Evolutionary conservation across 2,888 invertebrate species (phyloP), one percentile per base, ranked within the genome.

Genomic region (Ferrisia virgata): DNA sequence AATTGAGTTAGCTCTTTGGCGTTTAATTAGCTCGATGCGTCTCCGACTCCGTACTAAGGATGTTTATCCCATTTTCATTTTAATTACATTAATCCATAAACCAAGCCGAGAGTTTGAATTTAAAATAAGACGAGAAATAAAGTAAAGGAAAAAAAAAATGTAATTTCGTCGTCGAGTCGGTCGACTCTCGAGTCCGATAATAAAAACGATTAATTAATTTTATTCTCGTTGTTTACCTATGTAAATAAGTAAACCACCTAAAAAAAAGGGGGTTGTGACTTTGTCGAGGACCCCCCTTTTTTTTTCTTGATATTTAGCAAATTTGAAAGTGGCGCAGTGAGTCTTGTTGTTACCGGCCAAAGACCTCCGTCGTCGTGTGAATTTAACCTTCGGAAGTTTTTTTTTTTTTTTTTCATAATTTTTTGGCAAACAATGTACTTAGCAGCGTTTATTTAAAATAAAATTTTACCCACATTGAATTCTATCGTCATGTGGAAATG

Each of bases 1-100:
- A 82, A 82, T 82, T 82, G 69, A 82, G 31, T 82, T 36, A 33
- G 58, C 28, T n/a, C n/a, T 79, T 40, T 31, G 81, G 58, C 64
- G 64, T 82, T 82, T 82, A 82, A 82, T 82, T 82, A 82, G 82
- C 40, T 79, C 79, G 79, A 36, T 6, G 76, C 36, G 76, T n/a
- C n/a, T n/a, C n/a, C n/a, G n/a, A n/a, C n/a, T 9, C 43, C 40
- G 78, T 40, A 47, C n/a, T 47, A n/a, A 53, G 47, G 53, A 79
- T 79, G 28, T 47, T 79, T 72, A 72, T 72, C 36, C 58, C 72
- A 72, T 72, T 72, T 72, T 72, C 72, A 36, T 72, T 69, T 72
- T 72, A 72, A 72, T 72, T 72, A 72, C 31, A 28, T 64, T 64
- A 33, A 72, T 33, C 72, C 72, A 72, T 72, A 72, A 72, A 72